Conservation (phyloP, 2,888 invertebrate species). For the Cerastis rubricosa region DNA sequence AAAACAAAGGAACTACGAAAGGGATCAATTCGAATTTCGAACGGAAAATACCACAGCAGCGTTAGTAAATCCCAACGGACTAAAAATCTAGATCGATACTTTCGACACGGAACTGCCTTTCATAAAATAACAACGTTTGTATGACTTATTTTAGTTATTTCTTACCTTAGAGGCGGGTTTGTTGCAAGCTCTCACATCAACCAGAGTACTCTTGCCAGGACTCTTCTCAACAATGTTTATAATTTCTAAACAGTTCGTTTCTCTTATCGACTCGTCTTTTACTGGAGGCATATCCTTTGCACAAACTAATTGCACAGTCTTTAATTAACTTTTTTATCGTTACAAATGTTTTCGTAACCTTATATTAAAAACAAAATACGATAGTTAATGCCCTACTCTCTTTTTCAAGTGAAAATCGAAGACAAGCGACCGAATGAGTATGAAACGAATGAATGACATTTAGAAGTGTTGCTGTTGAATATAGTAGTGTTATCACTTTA, state of each 20-base stretch:
- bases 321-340: slow-evolving; percentile 32
- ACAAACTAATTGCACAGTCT: slow-evolving; percentile 59
- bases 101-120: slow-evolving; percentile 12
- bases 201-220: slow-evolving; percentile 87
- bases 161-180: slow-evolving; percentile 93
- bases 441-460: slow-evolving; percentile 37
- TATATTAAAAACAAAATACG: slow-evolving; percentile 53
- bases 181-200: slow-evolving; percentile 93
- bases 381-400: slow-evolving; percentile 34
- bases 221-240: slow-evolving; percentile 88
- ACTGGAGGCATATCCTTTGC: slow-evolving; percentile 88
- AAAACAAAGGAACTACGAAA: slow-evolving; percentile 21
- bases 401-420: slow-evolving; percentile 73
- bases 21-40: slow-evolving; percentile 22
- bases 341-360: slow-evolving; percentile 15
- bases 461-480: not conserved
- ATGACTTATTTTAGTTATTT: slow-evolving; percentile 28
- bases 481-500: not conserved
- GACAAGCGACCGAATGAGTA: slow-evolving; percentile 52
- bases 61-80: slow-evolving; percentile 21
- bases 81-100: slow-evolving; percentile 45
- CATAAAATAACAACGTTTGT: slow-evolving; percentile 13
- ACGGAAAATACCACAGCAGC: slow-evolving; percentile 45
- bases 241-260: slow-evolving; percentile 87
- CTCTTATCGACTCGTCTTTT: slow-evolving; percentile 88